Evolutionary conservation across 1,140 invertebrate species (phyloP).

Genomic region (Nilaparvata lugens): DNA sequence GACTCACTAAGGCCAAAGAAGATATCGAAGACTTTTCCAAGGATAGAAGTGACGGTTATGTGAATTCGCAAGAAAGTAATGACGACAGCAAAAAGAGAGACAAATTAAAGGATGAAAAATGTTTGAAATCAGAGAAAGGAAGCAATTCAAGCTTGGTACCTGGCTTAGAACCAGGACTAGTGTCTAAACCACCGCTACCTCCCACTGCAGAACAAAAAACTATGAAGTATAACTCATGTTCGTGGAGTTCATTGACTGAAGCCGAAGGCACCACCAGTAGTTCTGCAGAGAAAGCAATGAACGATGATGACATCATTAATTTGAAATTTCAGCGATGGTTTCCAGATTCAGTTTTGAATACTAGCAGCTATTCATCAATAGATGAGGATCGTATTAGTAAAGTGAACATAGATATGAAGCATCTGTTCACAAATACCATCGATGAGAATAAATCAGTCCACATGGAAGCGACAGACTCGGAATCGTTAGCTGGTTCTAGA

Average conservation of each 20-base stretch:
- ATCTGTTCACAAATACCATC: too few relatives aligned
- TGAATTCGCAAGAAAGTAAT: neutral
- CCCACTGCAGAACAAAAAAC: constrained; percentile 7
- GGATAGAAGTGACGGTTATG: neutral
- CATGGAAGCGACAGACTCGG: neutral
- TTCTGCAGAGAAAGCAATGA: neutral
- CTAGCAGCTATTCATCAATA: neutral
- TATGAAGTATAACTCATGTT: neutral
- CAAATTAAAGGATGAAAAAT: too few relatives aligned
- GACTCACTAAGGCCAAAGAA: constrained; percentile 6
- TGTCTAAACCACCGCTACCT: constrained; percentile 25
- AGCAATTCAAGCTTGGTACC: neutral
- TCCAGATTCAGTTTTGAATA: constrained; percentile 21
- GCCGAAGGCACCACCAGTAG: neutral
- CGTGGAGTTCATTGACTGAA: neutral
- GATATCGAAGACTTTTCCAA: too few relatives aligned
- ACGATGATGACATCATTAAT: constrained; percentile 26
- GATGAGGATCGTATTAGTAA: neutral
- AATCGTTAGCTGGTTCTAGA: neutral
- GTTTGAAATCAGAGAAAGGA: neutral
- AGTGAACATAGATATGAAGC: neutral
- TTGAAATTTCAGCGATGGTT: constrained; percentile 31
- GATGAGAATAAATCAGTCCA: neutral
- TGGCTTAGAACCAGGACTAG: constrained; percentile 23
- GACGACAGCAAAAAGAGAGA: neutral